Base-by-base conservation (phyloP, 2,113 vertebrate species). In the Paramisgurnus dabryanus region DNA sequence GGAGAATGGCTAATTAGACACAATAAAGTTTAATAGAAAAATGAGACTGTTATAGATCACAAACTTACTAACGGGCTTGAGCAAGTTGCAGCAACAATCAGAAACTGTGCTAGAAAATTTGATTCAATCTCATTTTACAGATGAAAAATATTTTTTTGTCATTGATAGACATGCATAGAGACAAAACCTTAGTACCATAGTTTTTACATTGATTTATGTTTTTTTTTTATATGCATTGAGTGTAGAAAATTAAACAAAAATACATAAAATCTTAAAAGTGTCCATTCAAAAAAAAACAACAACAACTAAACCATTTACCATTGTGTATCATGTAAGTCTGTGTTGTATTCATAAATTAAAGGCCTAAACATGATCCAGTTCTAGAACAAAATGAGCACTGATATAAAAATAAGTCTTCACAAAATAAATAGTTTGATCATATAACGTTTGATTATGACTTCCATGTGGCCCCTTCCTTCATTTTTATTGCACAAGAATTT, bases 361-460 rank as follows among this genome's bases (percentile, higher is more conserved):
- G 7, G 41, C 7, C 12, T 47, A 70, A 65, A 73, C 13, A 78
- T 40, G 18, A 53, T 39, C 15, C 27, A 47, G 22, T 61, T 80
- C 12, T 53, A 80, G 7, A 53, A 76, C 58, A 79, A 72, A 66
- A 73, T 41, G 9, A 13, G 9, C 18, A 53, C 57, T 80, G n/a
- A 88, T 92, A 91, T 86, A 92, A 93, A 93, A 93, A 93, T 89
- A 92, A 82, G 85, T 89, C 74, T 88, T 69, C 86, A 76, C 80
- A 88, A 91, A 92, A 93, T 93, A 93, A 93, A 93, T 92, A 93
- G 85, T 87, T 83, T 86, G 87, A 86, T 85, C 83, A 84, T 85
- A 64, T 79, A 80, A 88, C 13, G 55, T 79, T 79, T 85, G 71
- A 85, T 84, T 84, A 79, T 77, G 73, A 68, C 82, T 87, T 66